Base-by-base conservation (phyloP, 2,888 invertebrate species). In the Malachius bipustulatus region DNA sequence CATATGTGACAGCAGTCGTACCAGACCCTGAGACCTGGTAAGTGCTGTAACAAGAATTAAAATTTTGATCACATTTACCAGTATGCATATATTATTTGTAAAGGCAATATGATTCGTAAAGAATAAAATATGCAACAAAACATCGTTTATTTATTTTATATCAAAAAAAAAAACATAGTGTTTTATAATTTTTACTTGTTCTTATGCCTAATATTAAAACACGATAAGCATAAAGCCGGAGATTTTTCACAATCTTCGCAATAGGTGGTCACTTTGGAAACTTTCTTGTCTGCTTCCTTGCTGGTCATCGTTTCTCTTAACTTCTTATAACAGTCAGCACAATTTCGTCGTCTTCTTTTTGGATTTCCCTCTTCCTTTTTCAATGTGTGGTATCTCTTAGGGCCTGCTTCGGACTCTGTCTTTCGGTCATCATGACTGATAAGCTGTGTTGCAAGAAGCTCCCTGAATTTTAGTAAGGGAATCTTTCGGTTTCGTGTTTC, bases 281-380 rank as follows among this genome's bases (percentile, higher is more conserved):
- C 24, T 19, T 19, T 19, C n/a, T 19, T 19, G 24, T 19, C 24
- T 19, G 24, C 24, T 19, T 19, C n/a, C n/a, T 19, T 19, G 24
- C 24, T 19, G 24, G 6, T 19, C 24, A 19, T 19, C n/a, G n/a
- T 19, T 19, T 19, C n/a, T n/a, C n/a, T n/a, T n/a, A n/a, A n/a
- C n/a, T n/a, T n/a, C n/a, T 19, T 19, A 19, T 19, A 19, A n/a
- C 24, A 19, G n/a, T 19, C 24, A 8, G 6, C n/a, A 19, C 24
- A 19, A 19, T 19, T 19, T 19, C n/a, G 6, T 19, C 24, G 24
- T 19, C n/a, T 19, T 8, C n/a, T 19, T 19, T 19, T 19, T 19
- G 24, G n/a, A 19, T n/a, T n/a, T 19, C n/a, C 24, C n/a, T 19
- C 24, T 8, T 8, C 6, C 24, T 6, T 6, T n/a, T 19, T 19